Evolutionary conservation across 2,113 vertebrate genomes (phyloP).

Genomic region (Ochotona princeps): DNA sequence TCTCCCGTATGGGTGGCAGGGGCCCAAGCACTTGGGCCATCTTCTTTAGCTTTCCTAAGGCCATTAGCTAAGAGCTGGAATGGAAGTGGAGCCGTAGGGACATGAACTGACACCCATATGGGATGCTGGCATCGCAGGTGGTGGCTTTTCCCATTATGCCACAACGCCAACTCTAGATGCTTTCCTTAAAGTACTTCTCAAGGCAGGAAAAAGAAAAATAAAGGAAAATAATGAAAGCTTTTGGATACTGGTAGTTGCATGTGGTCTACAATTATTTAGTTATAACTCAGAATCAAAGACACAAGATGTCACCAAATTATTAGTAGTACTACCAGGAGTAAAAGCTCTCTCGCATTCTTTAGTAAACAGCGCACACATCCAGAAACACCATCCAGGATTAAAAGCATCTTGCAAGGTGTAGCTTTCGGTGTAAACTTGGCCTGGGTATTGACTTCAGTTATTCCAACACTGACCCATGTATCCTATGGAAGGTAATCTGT

Average conservation of each 20-base stretch:
- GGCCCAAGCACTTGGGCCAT: too few species aligned
- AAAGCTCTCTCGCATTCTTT: not conserved
- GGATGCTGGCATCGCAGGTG: too few species aligned
- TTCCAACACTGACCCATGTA: not conserved
- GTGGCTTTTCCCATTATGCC: too few species aligned
- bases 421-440: not conserved
- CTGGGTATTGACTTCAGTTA: not conserved
- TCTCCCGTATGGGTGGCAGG: too few species aligned
- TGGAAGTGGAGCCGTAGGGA: too few species aligned
- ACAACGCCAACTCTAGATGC: not conserved
- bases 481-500: not conserved
- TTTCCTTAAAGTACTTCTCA: slow-evolving; percentile 7
- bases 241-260: not conserved
- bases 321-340: not conserved
- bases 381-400: not conserved
- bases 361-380: not conserved
- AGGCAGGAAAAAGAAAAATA: not conserved
- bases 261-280: not conserved
- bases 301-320: not conserved
- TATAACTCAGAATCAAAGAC: slow-evolving; percentile 5
- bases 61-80: too few species aligned
- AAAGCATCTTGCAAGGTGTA: not conserved
- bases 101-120: too few species aligned
- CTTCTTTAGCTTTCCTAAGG: too few species aligned
- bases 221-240: not conserved